phyloP scores from a whole-genome alignment of 2,888 invertebrate genomes.

The Hydrotaea diabolus region DNA sequence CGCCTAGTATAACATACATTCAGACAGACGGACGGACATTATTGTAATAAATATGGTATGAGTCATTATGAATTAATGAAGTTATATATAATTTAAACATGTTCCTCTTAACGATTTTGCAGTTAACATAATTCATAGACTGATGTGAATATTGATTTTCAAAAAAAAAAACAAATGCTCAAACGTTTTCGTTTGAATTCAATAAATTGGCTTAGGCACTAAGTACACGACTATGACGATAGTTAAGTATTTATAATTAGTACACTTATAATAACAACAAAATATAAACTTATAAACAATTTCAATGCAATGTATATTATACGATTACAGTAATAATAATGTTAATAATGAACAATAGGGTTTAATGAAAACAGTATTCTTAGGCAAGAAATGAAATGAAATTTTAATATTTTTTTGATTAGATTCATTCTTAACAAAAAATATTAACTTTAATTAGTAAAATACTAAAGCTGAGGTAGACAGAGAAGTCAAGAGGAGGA shows the following conservation, averaged over 20 bases:
- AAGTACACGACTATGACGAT: not conserved
- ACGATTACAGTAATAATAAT: too few species aligned
- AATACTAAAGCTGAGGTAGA: too few species aligned
- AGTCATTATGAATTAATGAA: conserved; percentile 44
- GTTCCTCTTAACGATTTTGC: conserved; percentile 18
- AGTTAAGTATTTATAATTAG: not conserved
- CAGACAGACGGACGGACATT: not conserved
- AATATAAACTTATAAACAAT: too few species aligned
- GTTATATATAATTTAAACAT: conserved; percentile 52
- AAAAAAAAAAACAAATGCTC: not conserved
- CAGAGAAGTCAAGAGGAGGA: too few species aligned
- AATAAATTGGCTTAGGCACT: conserved; percentile 21
- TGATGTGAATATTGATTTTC: conserved; percentile 53
- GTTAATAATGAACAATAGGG: too few species aligned
- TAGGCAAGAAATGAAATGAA: too few species aligned
- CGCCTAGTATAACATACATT: too few species aligned
- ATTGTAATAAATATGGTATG: conserved; percentile 54
- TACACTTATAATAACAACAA: not conserved
- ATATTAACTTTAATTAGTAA: too few species aligned
- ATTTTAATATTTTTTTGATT: too few species aligned
- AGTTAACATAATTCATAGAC: conserved; percentile 45
- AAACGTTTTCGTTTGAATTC: not conserved
- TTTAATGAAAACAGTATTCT: too few species aligned
- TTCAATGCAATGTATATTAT: too few species aligned
- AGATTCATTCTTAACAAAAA: too few species aligned